Percentiles rank a stretch among this genome's conserved stretches.
These are phyloP conservation scores for Megalonaias nervosa DNA, from an alignment of 1,140 invertebrate genomes.

Conservation along the genomic window DNA sequence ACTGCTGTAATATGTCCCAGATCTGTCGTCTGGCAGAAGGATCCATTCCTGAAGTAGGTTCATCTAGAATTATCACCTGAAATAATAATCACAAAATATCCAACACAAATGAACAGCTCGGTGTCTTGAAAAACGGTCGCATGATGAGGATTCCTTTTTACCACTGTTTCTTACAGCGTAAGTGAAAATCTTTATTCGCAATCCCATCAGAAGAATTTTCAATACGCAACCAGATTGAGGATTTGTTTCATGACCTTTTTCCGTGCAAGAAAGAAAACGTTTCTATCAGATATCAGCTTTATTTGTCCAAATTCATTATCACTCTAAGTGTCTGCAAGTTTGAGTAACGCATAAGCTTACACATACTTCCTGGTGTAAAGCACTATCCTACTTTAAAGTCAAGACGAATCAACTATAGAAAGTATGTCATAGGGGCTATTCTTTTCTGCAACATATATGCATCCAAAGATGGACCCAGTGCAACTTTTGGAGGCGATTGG, in stretches of 20 bases:
- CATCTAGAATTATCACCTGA: conserved; percentile 67
- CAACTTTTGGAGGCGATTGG: too few species aligned
- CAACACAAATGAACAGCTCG: not conserved
- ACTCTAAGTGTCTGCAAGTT: too few species aligned
- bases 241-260: not conserved
- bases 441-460: too few species aligned
- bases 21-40: conserved; percentile 89
- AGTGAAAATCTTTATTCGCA: not conserved
- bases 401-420: too few species aligned
- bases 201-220: not conserved
- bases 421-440: too few species aligned
- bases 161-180: not conserved
- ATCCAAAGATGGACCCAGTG: too few species aligned
- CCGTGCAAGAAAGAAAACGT: not conserved
- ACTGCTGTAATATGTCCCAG: conserved; percentile 81
- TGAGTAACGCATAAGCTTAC: too few species aligned
- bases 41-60: conserved; percentile 97
- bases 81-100: conserved; percentile 38
- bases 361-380: too few species aligned
- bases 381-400: too few species aligned
- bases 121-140: not conserved
- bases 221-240: not conserved
- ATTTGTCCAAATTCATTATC: too few species aligned
- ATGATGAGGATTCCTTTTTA: not conserved
- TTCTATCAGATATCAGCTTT: not conserved